Conservation (phyloP, 2,888 invertebrate species). For the Cordilura impudica region DNA sequence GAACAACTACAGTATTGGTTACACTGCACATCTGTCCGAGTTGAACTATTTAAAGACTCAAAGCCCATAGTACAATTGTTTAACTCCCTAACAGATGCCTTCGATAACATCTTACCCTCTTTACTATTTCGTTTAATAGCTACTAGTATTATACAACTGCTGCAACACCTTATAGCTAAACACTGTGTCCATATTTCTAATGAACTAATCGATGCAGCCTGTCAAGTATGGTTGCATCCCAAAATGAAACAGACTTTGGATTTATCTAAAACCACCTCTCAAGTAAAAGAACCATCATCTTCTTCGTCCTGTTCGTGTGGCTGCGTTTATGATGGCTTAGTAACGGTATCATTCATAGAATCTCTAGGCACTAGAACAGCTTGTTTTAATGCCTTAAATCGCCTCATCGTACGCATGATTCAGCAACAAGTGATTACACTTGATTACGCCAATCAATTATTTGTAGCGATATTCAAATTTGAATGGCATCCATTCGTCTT, state of each 20-base stretch:
- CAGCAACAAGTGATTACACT: constrained; percentile 80
- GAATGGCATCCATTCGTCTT: constrained; percentile 81
- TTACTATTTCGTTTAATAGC: constrained; percentile 71
- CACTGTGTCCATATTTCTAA: constrained; percentile 66
- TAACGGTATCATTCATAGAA: constrained; percentile 69
- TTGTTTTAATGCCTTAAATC: constrained; percentile 78
- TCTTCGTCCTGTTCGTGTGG: too few relatives aligned
- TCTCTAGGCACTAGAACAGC: constrained; percentile 65
- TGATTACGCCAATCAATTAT: constrained; percentile 83
- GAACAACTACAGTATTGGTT: constrained; percentile 73
- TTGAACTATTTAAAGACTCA: constrained; percentile 66
- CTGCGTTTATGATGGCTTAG: constrained; percentile 67
- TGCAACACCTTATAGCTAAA: constrained; percentile 72
- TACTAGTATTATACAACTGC: constrained; percentile 69
- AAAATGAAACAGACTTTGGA: constrained; percentile 42
- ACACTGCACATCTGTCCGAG: constrained; percentile 70
- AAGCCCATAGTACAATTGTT: constrained; percentile 65
- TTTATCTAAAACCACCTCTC: too few relatives aligned
- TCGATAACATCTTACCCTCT: constrained; percentile 69
- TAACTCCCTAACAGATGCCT: constrained; percentile 63
- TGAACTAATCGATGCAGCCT: constrained; percentile 65
- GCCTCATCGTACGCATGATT: constrained; percentile 79
- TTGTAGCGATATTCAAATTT: constrained; percentile 83
- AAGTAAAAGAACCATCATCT: neutral
- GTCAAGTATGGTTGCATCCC: constrained; percentile 65